These are phyloP conservation scores for Achroia grisella DNA, from an alignment of 1,140 invertebrate genomes.

Conservation along the genomic window DNA sequence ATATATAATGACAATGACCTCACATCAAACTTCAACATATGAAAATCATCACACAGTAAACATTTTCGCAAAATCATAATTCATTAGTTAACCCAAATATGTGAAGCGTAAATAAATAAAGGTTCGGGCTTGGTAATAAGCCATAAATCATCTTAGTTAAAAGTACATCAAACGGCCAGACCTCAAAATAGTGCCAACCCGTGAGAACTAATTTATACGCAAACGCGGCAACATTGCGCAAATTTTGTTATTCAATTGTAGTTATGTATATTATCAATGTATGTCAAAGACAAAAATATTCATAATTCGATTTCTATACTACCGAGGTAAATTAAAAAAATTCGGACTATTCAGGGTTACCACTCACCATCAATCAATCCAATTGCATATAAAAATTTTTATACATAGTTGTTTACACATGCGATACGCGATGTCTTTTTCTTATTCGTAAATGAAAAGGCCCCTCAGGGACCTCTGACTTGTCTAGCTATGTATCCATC, in stretches of 20 bases:
- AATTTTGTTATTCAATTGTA: not conserved
- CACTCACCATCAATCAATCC: too few species aligned
- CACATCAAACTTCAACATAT: too few species aligned
- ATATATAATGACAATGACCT: too few species aligned
- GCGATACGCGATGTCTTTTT: too few species aligned
- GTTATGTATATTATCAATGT: not conserved
- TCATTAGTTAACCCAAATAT: constrained; percentile 21
- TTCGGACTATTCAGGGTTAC: too few species aligned
- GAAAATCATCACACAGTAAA: not conserved
- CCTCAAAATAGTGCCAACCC: constrained; percentile 16
- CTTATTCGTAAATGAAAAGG: too few species aligned
- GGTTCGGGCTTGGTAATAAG: constrained; percentile 15
- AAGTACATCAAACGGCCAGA: constrained; percentile 24
- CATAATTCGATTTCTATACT: too few species aligned
- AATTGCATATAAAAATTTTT: too few species aligned
- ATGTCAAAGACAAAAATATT: not conserved
- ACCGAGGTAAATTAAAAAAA: too few species aligned
- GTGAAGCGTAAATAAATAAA: constrained; percentile 19
- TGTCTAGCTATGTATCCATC: too few species aligned
- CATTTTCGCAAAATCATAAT: constrained; percentile 16
- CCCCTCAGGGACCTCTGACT: too few species aligned
- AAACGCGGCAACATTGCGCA: not conserved
- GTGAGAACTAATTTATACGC: constrained; percentile 19
- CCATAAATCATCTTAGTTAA: constrained; percentile 24
- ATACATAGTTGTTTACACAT: too few species aligned